A percentile compares a stretch with the other conserved stretches of the same genome.
These are phyloP conservation scores for Neodiprion virginianus DNA, from an alignment of 1,140 invertebrate species.

Conservation along the genomic window DNA sequence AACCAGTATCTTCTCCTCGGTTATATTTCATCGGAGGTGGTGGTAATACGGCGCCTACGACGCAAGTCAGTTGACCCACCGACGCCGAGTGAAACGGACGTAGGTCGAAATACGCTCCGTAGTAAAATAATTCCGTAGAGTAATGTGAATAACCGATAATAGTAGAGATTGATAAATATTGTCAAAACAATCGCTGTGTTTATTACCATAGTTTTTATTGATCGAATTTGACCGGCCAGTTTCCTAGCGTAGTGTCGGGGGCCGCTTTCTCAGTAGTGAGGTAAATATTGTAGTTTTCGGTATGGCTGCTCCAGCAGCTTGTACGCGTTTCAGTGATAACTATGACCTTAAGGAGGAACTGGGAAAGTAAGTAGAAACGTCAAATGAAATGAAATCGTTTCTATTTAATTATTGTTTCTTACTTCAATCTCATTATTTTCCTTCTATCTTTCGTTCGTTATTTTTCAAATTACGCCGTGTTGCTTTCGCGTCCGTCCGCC, in stretches of 20 bases:
- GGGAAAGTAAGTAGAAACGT: conserved; percentile 88
- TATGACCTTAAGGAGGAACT: conserved; percentile 99
- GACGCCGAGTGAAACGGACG: conserved; percentile 55
- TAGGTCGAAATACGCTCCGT: not conserved
- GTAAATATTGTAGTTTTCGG: conserved; percentile 30
- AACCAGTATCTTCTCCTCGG: no score
- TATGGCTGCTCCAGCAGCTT: conserved; percentile 74
- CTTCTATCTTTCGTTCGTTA: conserved; percentile 21
- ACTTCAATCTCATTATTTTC: conserved; percentile 19
- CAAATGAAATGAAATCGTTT: conserved; percentile 6
- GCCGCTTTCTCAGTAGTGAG: conserved; percentile 10
- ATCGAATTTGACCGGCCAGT: conserved; percentile 59
- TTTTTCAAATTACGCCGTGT: not conserved
- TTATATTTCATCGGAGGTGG: not conserved
- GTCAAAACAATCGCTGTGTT: not conserved
- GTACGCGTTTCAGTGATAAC: conserved; percentile 97
- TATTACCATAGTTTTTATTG: conserved; percentile 45
- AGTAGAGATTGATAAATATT: not conserved
- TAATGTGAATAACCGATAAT: not conserved
- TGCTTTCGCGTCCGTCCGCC: not conserved
- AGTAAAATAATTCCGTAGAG: not conserved
- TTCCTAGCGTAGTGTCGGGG: conserved; percentile 27
- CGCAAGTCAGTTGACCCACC: conserved; percentile 59
- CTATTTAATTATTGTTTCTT: not conserved
- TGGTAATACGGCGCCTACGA: conserved; percentile 39